Percentiles rank a stretch among this genome's conserved stretches.
phyloP scores from a whole-genome alignment of 2,888 invertebrate genomes.

The Drosophila atroscutellata region DNA sequence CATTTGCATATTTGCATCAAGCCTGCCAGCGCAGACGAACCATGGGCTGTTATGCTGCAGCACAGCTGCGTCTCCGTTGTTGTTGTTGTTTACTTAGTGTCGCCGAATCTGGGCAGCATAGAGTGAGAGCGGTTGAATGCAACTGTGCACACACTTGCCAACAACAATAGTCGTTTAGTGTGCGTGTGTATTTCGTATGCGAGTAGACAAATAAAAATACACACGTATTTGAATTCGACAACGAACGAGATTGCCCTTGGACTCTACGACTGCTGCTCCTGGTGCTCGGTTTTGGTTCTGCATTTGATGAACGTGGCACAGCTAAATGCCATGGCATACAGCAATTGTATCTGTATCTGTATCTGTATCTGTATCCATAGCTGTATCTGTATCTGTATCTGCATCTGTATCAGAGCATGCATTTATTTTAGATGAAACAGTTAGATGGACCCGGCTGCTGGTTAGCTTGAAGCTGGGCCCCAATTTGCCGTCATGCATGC shows the following conservation, averaged over 20 bases:
- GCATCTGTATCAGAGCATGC: slow-evolving; percentile 44
- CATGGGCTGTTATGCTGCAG: slow-evolving; percentile 58
- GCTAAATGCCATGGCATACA: slow-evolving; percentile 35
- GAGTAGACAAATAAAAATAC: slow-evolving; percentile 66
- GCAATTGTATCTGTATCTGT: slow-evolving; percentile 29
- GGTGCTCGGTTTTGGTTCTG: slow-evolving; percentile 30
- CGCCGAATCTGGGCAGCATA: slow-evolving; percentile 68
- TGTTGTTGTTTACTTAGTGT: slow-evolving; percentile 74
- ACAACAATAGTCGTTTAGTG: slow-evolving; percentile 56
- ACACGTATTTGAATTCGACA: slow-evolving; percentile 70
- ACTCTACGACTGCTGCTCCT: neutral
- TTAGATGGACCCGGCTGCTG: slow-evolving; percentile 47
- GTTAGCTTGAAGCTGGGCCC: slow-evolving; percentile 55
- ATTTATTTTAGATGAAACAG: slow-evolving; percentile 64
- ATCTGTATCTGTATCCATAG: slow-evolving; percentile 23
- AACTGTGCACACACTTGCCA: slow-evolving; percentile 9
- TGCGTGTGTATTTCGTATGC: slow-evolving; percentile 28
- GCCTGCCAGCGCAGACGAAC: slow-evolving; percentile 50
- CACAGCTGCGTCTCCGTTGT: slow-evolving; percentile 60
- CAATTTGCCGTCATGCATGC: slow-evolving; percentile 77
- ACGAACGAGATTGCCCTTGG: slow-evolving; percentile 37
- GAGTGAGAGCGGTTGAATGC: slow-evolving; percentile 14
- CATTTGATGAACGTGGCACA: slow-evolving; percentile 61
- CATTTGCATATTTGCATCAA: slow-evolving; percentile 71
- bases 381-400: slow-evolving; percentile 22